These are phyloP conservation scores for Cryptoblepharus egeriae DNA, from an alignment of 2,797 vertebrate genomes.

Conservation along the genomic window DNA sequence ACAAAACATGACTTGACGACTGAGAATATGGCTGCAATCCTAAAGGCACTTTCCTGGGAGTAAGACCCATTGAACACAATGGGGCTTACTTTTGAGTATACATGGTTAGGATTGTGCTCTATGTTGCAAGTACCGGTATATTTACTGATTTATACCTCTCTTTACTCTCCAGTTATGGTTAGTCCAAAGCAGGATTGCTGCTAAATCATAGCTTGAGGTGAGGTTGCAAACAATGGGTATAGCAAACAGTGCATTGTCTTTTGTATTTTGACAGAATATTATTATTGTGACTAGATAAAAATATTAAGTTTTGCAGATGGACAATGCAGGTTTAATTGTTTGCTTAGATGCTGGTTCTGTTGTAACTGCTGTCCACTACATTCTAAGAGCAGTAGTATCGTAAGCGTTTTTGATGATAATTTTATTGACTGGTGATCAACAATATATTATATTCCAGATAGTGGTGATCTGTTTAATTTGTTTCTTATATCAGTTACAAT, in stretches of 20 bases:
- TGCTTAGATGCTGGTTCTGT: not conserved
- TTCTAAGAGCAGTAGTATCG: not conserved
- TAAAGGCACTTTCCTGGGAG: no score
- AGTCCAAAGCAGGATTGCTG: not conserved
- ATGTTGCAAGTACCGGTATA: no score
- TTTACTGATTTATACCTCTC: no score
- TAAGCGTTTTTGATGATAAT: conserved; percentile 30
- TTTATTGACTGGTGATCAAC: conserved; percentile 40
- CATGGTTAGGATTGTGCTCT: no score
- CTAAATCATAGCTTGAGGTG: no score
- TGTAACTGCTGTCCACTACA: not conserved
- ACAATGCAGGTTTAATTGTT: not conserved
- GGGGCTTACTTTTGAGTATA: no score
- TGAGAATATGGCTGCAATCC: no score
- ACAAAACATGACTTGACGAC: not conserved
- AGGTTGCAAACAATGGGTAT: no score
- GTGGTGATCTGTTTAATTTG: not conserved
- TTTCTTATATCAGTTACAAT: not conserved
- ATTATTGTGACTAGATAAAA: not conserved
- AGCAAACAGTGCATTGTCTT: not conserved
- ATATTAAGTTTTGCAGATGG: not conserved
- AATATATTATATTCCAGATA: not conserved
- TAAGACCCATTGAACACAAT: no score
- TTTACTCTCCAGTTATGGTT: not conserved
- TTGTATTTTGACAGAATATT: not conserved